These are phyloP conservation scores for Drosophila bifasciata DNA, from an alignment of 1,140 invertebrate species.

Conservation along the genomic window DNA sequence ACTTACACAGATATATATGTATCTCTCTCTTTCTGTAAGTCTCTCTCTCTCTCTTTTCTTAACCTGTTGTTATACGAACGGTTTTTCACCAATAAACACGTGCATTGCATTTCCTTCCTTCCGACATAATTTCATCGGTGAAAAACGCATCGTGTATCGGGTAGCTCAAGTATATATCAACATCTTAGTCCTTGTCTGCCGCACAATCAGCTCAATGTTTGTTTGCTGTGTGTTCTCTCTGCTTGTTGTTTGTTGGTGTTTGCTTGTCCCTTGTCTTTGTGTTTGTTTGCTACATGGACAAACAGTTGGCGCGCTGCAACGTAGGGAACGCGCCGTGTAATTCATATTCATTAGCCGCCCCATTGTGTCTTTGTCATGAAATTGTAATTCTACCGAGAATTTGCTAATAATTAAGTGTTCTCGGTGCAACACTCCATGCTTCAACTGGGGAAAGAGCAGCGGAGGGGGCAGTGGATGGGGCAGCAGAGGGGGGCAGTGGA, in stretches of 20 bases:
- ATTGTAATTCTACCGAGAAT: conserved; percentile 49
- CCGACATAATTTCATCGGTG: too few species aligned
- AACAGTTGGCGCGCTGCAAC: conserved; percentile 15
- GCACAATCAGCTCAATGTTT: conserved; percentile 62
- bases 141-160: too few species aligned
- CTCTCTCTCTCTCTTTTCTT: conserved; percentile 8
- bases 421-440: neutral
- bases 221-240: conserved; percentile 64
- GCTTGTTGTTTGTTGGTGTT: conserved; percentile 40
- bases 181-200: conserved; percentile 21
- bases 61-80: too few species aligned
- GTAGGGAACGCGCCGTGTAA: conserved; percentile 50
- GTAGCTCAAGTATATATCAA: too few species aligned
- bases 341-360: conserved; percentile 77
- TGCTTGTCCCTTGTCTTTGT: conserved; percentile 38
- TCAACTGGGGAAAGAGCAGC: neutral
- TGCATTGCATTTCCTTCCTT: too few species aligned
- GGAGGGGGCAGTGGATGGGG: too few species aligned
- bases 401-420: conserved; percentile 53
- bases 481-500: too few species aligned
- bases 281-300: conserved; percentile 46
- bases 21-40: neutral
- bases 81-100: too few species aligned
- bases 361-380: conserved; percentile 66
- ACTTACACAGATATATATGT: conserved; percentile 24